A percentile compares a stretch with the other conserved stretches of the same genome.
Conservation (phyloP, 2,888 invertebrate genomes). For the Sphaeridia pumilis region DNA sequence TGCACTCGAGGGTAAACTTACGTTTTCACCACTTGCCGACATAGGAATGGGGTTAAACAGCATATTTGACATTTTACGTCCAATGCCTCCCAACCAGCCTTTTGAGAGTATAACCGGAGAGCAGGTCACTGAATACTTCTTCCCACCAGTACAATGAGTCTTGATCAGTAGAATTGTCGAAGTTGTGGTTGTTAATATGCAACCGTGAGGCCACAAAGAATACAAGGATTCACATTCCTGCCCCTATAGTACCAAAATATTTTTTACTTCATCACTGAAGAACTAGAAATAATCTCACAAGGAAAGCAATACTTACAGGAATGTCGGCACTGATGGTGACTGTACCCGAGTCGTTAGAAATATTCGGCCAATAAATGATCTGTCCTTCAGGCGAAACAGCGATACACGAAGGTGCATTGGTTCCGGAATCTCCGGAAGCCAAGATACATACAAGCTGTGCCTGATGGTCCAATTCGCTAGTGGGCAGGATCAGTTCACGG, state of each 20-base stretch:
- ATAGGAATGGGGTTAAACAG: conserved; percentile 14
- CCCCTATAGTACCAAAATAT: conserved; percentile 41
- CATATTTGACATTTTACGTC: conserved; percentile 55
- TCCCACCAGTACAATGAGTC: conserved; percentile 51
- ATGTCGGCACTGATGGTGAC: conserved; percentile 74
- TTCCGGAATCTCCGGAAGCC: conserved; percentile 37
- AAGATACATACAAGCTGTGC: conserved; percentile 71
- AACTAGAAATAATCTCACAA: background rate
- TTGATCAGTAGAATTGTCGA: conserved; percentile 68
- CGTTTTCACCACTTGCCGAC: conserved; percentile 5
- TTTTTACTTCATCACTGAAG: background rate
- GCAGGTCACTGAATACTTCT: conserved; percentile 50
- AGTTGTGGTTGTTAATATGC: conserved; percentile 81
- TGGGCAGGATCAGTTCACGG: conserved; percentile 73
- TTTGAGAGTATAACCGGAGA: conserved; percentile 54
- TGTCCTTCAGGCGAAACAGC: conserved; percentile 89
- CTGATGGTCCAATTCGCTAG: conserved; percentile 82
- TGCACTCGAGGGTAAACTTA: background rate
- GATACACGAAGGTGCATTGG: conserved; percentile 57
- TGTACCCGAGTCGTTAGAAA: conserved; percentile 74
- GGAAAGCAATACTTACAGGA: conserved; percentile 47
- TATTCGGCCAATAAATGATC: conserved; percentile 83
- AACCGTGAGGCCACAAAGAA: conserved; percentile 57
- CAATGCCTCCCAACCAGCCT: conserved; percentile 77
- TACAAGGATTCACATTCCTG: conserved; percentile 71